phyloP scores from a whole-genome alignment of 1,140 invertebrate species.

The Drosophila equinoxialis region DNA sequence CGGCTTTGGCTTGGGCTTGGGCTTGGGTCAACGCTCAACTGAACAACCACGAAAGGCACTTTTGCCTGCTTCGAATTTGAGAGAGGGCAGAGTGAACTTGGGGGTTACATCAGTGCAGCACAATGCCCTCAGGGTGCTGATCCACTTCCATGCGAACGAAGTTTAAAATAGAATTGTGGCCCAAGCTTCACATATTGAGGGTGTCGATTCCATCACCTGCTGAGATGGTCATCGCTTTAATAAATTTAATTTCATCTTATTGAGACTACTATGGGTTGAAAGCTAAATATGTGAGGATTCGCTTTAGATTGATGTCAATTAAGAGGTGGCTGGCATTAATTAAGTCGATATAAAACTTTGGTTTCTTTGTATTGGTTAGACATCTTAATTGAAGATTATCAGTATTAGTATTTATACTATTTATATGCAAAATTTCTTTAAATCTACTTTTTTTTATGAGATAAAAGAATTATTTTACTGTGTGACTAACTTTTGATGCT shows the following conservation, averaged over 20 bases:
- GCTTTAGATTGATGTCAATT: too few relatives aligned
- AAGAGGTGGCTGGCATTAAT: too few relatives aligned
- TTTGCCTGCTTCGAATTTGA: conserved; percentile 40
- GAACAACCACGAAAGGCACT: conserved; percentile 52
- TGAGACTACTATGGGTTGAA: not conserved
- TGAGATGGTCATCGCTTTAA: conserved; percentile 51
- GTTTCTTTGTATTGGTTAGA: too few relatives aligned
- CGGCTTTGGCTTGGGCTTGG: not conserved
- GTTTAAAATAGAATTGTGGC: conserved; percentile 25
- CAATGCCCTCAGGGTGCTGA: conserved; percentile 2
- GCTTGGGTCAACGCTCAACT: conserved; percentile 64
- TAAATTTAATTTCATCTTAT: conserved; percentile 41
- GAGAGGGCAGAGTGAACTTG: not conserved
- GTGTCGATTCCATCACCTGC: conserved; percentile 55
- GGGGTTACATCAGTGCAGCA: not conserved
- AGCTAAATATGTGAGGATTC: too few relatives aligned
- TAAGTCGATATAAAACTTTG: too few relatives aligned
- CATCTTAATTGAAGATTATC: too few relatives aligned
- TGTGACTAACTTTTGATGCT: too few relatives aligned
- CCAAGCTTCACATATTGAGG: conserved; percentile 12
- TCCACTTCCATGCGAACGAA: conserved; percentile 1
- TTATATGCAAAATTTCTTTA: too few relatives aligned
- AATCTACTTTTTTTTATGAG: too few relatives aligned
- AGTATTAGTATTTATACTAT: too few relatives aligned
- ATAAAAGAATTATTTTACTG: too few relatives aligned